A percentile compares a stretch with the other conserved stretches of the same genome.
Evolutionary conservation across 2,888 invertebrate genomes (phyloP).

Genomic region (Cryptus viduatorius): DNA sequence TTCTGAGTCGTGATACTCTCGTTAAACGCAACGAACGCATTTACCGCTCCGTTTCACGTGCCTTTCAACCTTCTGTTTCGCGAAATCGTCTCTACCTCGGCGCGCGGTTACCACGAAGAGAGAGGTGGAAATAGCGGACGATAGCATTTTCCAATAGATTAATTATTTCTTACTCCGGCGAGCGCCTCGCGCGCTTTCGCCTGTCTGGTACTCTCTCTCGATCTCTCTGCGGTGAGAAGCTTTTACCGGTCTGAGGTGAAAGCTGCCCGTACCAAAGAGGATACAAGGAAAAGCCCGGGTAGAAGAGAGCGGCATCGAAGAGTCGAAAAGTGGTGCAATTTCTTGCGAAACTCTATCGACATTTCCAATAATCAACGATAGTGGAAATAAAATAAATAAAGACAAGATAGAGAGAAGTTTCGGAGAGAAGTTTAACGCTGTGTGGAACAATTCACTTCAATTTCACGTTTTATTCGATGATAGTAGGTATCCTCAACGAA

Average conservation of each 20-base stretch:
- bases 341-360: constrained; percentile 58
- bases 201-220: constrained; percentile 20
- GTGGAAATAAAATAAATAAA: constrained; percentile 19
- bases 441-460: constrained; percentile 51
- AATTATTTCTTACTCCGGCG: constrained; percentile 35
- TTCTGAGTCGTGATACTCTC: constrained; percentile 18
- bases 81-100: constrained; percentile 1
- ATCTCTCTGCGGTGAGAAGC: constrained; percentile 37
- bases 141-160: constrained; percentile 50
- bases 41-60: constrained; percentile 7
- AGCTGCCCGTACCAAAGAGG: constrained; percentile 28
- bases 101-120: background rate
- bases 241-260: constrained; percentile 48
- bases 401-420: background rate
- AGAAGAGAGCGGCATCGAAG: constrained; percentile 22
- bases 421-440: constrained; percentile 31
- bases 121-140: constrained; percentile 24
- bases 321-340: constrained; percentile 47
- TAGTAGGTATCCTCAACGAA: background rate
- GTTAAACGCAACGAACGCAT: constrained; percentile 9
- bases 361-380: constrained; percentile 47
- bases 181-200: background rate
- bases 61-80: background rate
- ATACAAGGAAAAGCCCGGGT: background rate
- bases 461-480: background rate